Percentiles rank a stretch among this genome's conserved stretches.
phyloP scores from a whole-genome alignment of 2,113 vertebrate species.

The Deroptyus accipitrinus region DNA sequence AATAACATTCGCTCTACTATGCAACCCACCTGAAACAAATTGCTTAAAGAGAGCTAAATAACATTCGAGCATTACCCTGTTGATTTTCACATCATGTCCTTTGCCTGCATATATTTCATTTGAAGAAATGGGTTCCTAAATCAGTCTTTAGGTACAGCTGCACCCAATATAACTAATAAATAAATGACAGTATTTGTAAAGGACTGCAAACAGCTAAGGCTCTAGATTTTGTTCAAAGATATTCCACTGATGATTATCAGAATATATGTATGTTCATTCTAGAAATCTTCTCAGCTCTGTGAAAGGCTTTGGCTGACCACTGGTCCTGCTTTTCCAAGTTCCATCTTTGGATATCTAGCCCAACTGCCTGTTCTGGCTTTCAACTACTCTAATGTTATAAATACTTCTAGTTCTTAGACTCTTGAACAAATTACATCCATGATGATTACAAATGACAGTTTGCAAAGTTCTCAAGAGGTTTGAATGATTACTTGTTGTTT shows the following conservation, averaged over 20 bases:
- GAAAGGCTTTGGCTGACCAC: neutral
- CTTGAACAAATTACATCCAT: neutral
- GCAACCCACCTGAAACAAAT: neutral
- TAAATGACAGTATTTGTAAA: neutral
- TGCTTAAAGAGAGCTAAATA: neutral
- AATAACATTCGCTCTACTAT: neutral
- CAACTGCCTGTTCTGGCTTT: neutral
- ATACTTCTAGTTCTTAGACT: neutral
- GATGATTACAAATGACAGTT: neutral
- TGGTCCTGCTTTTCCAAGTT: neutral
- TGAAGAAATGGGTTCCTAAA: neutral
- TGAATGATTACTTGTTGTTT: neutral
- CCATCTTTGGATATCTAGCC: neutral
- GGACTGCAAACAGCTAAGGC: neutral
- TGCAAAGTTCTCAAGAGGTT: neutral
- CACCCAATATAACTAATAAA: neutral
- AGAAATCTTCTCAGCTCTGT: neutral
- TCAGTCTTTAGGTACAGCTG: neutral
- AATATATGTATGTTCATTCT: neutral
- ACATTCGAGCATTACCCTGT: neutral
- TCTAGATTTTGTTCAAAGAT: neutral
- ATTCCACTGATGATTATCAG: neutral
- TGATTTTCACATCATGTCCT: neutral
- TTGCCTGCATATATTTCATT: neutral
- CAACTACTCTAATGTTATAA: neutral